Evolutionary conservation across 1,140 invertebrate genomes (phyloP).

Genomic region (Drosophila ananassae): DNA sequence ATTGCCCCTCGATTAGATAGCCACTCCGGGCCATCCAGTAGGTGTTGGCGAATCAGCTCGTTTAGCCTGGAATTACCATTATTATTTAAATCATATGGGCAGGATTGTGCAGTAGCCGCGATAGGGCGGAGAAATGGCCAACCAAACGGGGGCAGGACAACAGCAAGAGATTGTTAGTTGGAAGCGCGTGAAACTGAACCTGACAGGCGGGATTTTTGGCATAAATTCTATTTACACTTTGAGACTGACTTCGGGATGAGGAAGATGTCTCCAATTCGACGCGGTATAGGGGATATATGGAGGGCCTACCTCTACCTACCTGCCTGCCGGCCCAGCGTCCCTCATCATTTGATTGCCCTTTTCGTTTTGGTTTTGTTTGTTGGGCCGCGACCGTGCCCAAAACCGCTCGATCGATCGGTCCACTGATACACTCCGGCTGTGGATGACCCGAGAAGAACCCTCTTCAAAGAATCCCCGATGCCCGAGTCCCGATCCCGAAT

Average conservation of each 20-base stretch:
- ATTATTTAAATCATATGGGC: constrained; percentile 71
- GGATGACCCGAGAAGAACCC: constrained; percentile 42
- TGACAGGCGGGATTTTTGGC: constrained; percentile 27
- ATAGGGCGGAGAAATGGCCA: constrained; percentile 28
- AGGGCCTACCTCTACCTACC: constrained; percentile 52
- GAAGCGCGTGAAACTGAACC: constrained; percentile 19
- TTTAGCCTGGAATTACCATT: constrained; percentile 78
- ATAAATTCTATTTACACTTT: constrained; percentile 35
- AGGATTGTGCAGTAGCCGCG: constrained; percentile 36
- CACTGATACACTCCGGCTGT: constrained; percentile 59
- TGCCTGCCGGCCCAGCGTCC: constrained; percentile 54
- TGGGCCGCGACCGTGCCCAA: constrained; percentile 41
- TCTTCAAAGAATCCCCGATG: constrained; percentile 63
- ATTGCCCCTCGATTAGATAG: constrained; percentile 80
- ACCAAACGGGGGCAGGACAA: constrained; percentile 28
- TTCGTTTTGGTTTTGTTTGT: constrained; percentile 1
- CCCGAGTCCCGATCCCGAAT: constrained; percentile 13
- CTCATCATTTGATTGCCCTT: constrained; percentile 61
- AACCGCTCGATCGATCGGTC: constrained; percentile 60
- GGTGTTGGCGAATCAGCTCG: constrained; percentile 77
- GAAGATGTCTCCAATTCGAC: constrained; percentile 51
- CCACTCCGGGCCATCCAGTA: constrained; percentile 39
- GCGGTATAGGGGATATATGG: constrained; percentile 35
- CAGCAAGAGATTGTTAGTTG: constrained; percentile 21
- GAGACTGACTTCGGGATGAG: neutral